Base-by-base conservation (phyloP, 2,797 vertebrate species). In the Microctenopoma lineatum region DNA sequence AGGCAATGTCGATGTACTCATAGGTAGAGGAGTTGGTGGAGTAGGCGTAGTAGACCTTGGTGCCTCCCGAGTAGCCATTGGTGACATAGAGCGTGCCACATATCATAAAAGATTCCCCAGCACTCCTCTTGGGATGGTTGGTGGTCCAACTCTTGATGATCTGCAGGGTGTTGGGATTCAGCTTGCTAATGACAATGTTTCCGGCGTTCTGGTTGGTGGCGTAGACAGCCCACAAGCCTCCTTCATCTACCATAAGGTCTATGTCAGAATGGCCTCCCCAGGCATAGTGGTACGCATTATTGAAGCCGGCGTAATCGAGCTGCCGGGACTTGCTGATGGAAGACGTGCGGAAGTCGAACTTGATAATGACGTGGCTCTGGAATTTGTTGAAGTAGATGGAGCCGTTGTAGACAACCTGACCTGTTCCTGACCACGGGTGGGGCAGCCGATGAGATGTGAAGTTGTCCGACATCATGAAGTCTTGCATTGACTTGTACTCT, bases 381-480 rank as follows among this genome's bases (percentile, higher is more conserved):
- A 98, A 99, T 85, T 99, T 99, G 86, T 98, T 99, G 94, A 98
- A 99, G 92, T 98, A 99, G 79, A 99, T 96, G 42, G 98, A 99
- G 81, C 97, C 97, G 0, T 99, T 99, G 94, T 98, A 99, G 80
- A 99, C 97, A 83, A 99, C 97, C 90, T 99, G 98, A 6, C 97
- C 98, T 0, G 97, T 99, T 62, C 97, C 98, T 0, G 98, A 99
- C 98, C 98, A 99, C 0, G 98, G 97, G 86, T 99, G 97, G 0
- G 97, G 97, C 60, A 99, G 96, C n/a, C 98, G 96, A 86, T 98
- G 96, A 0, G 96, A 98, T 13, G 97, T 99, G 92, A 98, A 99
- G 78, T 99, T 99, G 91, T 98, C 97, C 0, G 96, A 94, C 66
- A 91, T 95, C 96, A 97, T 98, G 83, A 99, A 99, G 70, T 98